These are phyloP conservation scores for Melanerpes formicivorus DNA, from an alignment of 2,113 vertebrate species.

Conservation along the genomic window DNA sequence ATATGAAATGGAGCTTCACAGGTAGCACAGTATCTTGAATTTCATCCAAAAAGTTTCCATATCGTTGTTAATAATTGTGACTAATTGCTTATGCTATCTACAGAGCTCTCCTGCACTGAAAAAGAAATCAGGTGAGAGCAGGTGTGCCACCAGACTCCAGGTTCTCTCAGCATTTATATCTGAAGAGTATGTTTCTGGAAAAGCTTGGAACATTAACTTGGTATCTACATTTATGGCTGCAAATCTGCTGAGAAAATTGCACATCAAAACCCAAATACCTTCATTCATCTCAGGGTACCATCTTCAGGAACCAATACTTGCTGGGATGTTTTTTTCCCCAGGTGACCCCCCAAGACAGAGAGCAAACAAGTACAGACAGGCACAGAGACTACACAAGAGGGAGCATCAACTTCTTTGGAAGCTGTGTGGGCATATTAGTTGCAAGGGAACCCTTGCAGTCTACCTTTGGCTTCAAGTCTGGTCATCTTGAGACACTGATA, in stretches of 20 bases:
- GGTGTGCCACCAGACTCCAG: neutral
- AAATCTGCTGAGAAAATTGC: neutral
- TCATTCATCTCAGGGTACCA: neutral
- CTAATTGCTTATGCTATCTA: neutral
- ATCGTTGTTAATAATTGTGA: neutral
- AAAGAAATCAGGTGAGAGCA: fast-evolving
- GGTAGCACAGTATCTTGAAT: neutral
- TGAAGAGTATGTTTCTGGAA: neutral
- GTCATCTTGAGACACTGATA: neutral
- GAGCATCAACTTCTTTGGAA: neutral
- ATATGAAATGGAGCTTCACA: neutral
- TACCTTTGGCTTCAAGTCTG: neutral
- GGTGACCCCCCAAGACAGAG: neutral
- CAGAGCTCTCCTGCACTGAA: neutral
- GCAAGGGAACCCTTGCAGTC: neutral
- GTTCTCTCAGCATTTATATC: neutral
- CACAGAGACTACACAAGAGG: neutral
- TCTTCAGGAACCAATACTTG: neutral
- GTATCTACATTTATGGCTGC: neutral
- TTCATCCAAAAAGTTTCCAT: neutral
- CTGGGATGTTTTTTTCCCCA: neutral
- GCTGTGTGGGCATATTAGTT: too few relatives aligned
- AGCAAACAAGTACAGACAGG: neutral
- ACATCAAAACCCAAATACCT: neutral
- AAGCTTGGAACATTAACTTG: neutral